Percentiles rank a stretch among this genome's conserved stretches.
phyloP scores from a whole-genome alignment of 2,888 invertebrate genomes.

The Oxystoma pomonae region DNA sequence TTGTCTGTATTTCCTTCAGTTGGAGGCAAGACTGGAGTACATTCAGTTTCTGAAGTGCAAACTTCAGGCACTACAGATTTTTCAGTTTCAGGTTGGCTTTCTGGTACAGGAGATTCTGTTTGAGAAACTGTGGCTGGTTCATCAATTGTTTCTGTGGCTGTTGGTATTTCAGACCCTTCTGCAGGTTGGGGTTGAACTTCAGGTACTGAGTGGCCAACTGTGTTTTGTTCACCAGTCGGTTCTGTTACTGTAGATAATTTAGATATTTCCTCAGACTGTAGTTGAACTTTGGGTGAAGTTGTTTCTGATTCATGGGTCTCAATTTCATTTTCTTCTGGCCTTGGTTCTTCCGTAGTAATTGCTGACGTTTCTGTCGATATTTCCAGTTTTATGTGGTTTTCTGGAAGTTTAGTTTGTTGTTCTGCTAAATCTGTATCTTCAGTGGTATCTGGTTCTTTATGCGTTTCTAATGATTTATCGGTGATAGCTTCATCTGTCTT shows the following conservation, averaged over 20 bases:
- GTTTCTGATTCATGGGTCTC: conserved; percentile 22
- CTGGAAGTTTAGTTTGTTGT: conserved; percentile 19
- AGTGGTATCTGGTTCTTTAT: conserved; percentile 26
- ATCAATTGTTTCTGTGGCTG: conserved; percentile 7
- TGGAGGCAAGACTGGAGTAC: conserved; percentile 10
- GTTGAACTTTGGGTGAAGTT: conserved; percentile 15
- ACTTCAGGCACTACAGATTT: conserved; percentile 23
- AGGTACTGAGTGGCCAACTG: conserved; percentile 15
- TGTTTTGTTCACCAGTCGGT: conserved; percentile 7
- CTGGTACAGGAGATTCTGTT: conserved; percentile 1
- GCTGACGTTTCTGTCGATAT: conserved; percentile 8
- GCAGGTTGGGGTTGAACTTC: conserved; percentile 16
- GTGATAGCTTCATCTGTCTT: conserved; percentile 16
- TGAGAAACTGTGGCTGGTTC: neutral
- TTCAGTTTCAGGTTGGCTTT: conserved; percentile 18
- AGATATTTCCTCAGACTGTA: neutral
- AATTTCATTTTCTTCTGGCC: conserved; percentile 27
- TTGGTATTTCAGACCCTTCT: conserved; percentile 8
- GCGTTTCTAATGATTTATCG: conserved; percentile 16
- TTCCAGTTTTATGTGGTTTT: conserved; percentile 13
- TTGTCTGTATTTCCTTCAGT: neutral
- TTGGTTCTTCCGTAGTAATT: conserved; percentile 25
- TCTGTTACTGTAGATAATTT: neutral
- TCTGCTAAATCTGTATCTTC: too few relatives aligned
- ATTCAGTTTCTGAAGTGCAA: conserved; percentile 23